Evolutionary conservation across 1,140 invertebrate species (phyloP).

Genomic region (Ladona fulva): DNA sequence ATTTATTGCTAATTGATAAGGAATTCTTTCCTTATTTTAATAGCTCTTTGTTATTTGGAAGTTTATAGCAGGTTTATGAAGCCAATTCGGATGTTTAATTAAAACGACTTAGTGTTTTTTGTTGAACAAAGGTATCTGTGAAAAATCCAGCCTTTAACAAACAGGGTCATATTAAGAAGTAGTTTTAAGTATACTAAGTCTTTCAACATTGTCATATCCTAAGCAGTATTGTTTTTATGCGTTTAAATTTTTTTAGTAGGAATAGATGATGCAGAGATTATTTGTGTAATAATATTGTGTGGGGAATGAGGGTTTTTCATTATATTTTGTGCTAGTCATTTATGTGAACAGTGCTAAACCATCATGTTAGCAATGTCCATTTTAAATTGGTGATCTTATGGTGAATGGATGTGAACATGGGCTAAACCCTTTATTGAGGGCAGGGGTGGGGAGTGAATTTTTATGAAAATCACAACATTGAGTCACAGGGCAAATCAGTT

Average conservation of each 20-base stretch:
- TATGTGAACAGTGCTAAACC: neutral
- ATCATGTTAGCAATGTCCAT: neutral
- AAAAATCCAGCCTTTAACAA: neutral
- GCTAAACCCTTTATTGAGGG: neutral
- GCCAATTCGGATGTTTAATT: neutral
- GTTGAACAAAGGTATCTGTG: neutral
- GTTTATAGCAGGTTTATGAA: neutral
- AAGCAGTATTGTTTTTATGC: conserved; percentile 10
- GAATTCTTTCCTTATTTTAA: neutral
- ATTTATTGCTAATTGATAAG: neutral
- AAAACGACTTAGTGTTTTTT: neutral
- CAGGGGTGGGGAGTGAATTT: neutral
- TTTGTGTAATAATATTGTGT: conserved; percentile 8
- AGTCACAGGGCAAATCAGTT: neutral
- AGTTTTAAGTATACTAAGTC: conserved; percentile 10
- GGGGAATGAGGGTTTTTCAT: neutral
- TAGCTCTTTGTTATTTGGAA: neutral
- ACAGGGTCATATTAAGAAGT: neutral
- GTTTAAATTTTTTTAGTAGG: neutral
- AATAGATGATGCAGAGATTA: neutral
- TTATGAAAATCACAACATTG: neutral
- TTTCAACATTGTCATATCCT: conserved; percentile 10
- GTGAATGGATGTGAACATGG: neutral
- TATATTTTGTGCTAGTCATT: conserved; percentile 10
- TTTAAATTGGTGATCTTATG: neutral